Evolutionary conservation across 2,888 invertebrate species (phyloP).

Genomic region (Andrena praecox): DNA sequence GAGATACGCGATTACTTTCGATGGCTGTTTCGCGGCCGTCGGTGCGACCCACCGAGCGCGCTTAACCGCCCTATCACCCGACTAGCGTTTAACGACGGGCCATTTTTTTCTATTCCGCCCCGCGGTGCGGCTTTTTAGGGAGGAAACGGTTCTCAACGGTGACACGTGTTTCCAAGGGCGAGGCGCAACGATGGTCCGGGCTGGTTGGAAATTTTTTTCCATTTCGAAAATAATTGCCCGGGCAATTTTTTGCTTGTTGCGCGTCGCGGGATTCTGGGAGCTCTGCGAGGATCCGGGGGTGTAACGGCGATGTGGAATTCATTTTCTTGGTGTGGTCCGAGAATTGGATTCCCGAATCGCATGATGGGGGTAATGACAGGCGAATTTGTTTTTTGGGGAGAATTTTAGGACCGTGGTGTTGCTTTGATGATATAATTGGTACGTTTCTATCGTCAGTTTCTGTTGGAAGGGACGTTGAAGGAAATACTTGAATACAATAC

Average conservation of each 20-base stretch:
- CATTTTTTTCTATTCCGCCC: not conserved
- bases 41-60: constrained; percentile 22
- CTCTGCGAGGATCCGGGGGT: not conserved
- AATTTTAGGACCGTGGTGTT: no score
- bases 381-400: no score
- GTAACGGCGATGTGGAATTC: not conserved
- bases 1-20: constrained; percentile 53
- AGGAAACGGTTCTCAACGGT: not conserved
- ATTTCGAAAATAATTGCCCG: not conserved
- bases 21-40: constrained; percentile 34
- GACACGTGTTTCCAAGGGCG: not conserved
- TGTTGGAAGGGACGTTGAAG: no score
- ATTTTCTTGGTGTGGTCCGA: not conserved
- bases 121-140: not conserved
- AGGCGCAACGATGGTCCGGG: not conserved
- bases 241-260: not conserved
- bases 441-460: no score
- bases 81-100: constrained; percentile 10
- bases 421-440: no score
- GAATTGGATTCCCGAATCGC: no score
- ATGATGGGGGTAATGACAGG: no score
- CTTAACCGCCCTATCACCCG: constrained; percentile 15
- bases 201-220: not conserved
- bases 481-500: no score
- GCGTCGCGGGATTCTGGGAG: not conserved